Evolutionary conservation across 2,797 vertebrate species (phyloP).

Genomic region (Chloroceryle inda): DNA sequence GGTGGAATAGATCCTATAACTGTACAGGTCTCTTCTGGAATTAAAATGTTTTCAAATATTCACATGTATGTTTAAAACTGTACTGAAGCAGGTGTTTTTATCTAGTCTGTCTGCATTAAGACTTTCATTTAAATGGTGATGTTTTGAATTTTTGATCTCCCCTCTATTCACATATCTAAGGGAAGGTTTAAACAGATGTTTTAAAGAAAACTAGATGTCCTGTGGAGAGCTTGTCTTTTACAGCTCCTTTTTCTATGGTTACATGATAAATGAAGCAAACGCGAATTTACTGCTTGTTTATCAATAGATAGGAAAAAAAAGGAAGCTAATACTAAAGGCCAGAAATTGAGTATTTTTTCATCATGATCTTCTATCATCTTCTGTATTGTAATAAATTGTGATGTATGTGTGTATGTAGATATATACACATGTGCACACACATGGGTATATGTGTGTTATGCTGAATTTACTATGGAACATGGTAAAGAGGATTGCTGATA

Average conservation of each 20-base stretch:
- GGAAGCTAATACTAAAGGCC: background rate
- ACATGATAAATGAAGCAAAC: background rate
- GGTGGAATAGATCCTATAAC: background rate
- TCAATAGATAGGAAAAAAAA: background rate
- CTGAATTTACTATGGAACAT: background rate
- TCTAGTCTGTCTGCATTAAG: background rate
- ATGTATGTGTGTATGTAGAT: rapidly evolving
- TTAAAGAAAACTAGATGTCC: background rate
- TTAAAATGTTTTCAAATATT: background rate
- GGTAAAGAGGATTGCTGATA: background rate
- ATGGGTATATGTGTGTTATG: background rate
- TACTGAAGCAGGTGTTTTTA: background rate
- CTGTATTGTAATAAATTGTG: background rate
- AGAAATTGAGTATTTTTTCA: background rate
- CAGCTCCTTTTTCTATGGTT: background rate
- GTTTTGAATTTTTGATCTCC: background rate
- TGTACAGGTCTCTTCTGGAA: background rate
- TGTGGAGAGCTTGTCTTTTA: background rate
- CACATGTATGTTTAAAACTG: background rate
- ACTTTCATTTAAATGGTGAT: background rate
- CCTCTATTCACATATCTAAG: background rate
- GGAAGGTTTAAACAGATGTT: background rate
- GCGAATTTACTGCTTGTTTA: background rate
- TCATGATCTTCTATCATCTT: background rate
- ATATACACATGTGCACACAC: rapidly evolving